Evolutionary conservation across 2,797 vertebrate genomes (phyloP).

Genomic region (Argentina silus): DNA sequence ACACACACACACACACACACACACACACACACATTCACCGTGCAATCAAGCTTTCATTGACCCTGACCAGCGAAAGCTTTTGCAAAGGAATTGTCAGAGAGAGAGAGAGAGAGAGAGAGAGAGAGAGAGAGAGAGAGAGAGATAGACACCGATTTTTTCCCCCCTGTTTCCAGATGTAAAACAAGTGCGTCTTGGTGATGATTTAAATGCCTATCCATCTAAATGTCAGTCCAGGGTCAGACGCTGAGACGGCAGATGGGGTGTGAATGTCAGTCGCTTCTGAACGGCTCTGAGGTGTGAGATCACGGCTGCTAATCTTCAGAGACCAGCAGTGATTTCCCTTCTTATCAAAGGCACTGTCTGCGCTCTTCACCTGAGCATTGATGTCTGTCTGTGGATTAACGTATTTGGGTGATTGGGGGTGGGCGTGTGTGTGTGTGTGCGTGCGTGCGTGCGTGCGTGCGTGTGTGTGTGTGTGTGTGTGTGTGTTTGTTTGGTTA

Average conservation of each 20-base stretch:
- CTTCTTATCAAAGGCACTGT: conserved; percentile 40
- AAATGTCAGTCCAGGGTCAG: conserved; percentile 43
- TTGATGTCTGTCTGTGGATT: not conserved
- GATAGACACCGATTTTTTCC: too few species aligned
- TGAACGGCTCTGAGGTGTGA: conserved; percentile 38
- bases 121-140: too few species aligned
- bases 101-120: too few species aligned
- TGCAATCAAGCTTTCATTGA: too few species aligned
- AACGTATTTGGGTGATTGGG: not conserved
- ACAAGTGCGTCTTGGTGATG: too few species aligned
- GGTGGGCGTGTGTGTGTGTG: not conserved
- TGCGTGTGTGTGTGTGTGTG: not conserved
- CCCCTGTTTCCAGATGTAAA: too few species aligned
- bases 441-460: not conserved
- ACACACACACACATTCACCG: too few species aligned
- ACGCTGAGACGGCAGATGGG: conserved; percentile 38
- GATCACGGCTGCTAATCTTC: conserved; percentile 53
- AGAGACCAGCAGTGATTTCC: conserved; percentile 24
- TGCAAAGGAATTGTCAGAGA: too few species aligned
- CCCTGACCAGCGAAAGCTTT: too few species aligned
- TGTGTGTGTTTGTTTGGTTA: not conserved
- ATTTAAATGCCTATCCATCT: too few species aligned
- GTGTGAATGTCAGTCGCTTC: conserved; percentile 46
- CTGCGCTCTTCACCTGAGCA: conserved; percentile 18
- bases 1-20: too few species aligned